A percentile compares a stretch with the other conserved stretches of the same genome.
Evolutionary conservation across 1,140 invertebrate genomes (phyloP).

Genomic region (Eupristina koningsbergeri): DNA sequence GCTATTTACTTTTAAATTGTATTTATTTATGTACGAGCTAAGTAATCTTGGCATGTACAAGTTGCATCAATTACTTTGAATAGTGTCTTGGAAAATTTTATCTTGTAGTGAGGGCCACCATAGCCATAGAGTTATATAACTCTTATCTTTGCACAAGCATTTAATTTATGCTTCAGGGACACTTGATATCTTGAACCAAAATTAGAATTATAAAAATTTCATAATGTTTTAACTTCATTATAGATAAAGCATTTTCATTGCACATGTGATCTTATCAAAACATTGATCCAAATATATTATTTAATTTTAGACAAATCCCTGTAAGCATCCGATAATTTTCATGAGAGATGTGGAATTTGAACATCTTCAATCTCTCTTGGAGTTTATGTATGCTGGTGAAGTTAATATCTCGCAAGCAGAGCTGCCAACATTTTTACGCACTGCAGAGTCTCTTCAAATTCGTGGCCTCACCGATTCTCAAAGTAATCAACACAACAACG

Average conservation of each 20-base stretch:
- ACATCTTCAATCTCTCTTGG: constrained; percentile 83
- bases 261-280: constrained; percentile 15
- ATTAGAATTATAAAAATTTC: constrained; percentile 48
- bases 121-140: constrained; percentile 67
- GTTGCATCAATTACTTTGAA: constrained; percentile 49
- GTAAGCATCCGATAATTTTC: constrained; percentile 89
- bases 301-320: constrained; percentile 83
- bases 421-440: constrained; percentile 87
- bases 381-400: constrained; percentile 91
- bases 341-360: constrained; percentile 85
- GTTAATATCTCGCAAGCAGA: constrained; percentile 93
- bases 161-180: constrained; percentile 48
- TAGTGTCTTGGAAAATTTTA: constrained; percentile 51
- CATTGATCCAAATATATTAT: constrained; percentile 25
- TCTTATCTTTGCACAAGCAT: constrained; percentile 55
- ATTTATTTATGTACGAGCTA: constrained; percentile 49
- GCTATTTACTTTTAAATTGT: constrained; percentile 40
- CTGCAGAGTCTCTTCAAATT: constrained; percentile 89
- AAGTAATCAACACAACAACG: constrained; percentile 72
- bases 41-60: constrained; percentile 44
- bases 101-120: constrained; percentile 61
- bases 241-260: constrained; percentile 1
- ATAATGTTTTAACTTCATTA: constrained; percentile 20
- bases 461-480: constrained; percentile 85
- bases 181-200: constrained; percentile 47